Evolutionary conservation across 2,113 vertebrate species (phyloP).

Genomic region (Catharus fuscescens): DNA sequence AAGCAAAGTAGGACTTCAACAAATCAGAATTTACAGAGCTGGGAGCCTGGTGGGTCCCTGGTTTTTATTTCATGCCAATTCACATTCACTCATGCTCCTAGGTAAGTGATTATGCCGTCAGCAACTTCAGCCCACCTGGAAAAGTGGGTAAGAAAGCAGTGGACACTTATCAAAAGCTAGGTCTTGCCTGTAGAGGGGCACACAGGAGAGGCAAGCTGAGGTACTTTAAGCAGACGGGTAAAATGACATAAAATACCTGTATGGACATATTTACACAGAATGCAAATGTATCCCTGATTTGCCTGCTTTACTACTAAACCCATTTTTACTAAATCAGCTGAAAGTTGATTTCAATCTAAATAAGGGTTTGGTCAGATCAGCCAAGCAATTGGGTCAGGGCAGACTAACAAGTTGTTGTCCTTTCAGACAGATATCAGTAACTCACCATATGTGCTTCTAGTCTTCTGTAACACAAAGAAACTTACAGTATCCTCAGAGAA

Average conservation of each 20-base stretch:
- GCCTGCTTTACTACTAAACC: neutral
- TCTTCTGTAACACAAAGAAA: neutral
- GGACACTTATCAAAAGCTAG: neutral
- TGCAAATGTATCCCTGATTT: neutral
- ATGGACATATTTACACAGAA: neutral
- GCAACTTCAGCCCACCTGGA: slow-evolving; percentile 22
- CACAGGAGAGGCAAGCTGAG: neutral
- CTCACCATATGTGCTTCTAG: slow-evolving; percentile 23
- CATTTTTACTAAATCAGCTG: slow-evolving; percentile 25
- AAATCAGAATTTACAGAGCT: slow-evolving; percentile 10
- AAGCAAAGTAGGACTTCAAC: slow-evolving; percentile 12
- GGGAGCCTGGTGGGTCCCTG: neutral
- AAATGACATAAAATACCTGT: neutral
- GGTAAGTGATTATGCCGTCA: neutral
- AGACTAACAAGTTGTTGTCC: neutral
- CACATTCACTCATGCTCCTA: slow-evolving; percentile 11
- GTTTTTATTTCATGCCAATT: slow-evolving; percentile 34
- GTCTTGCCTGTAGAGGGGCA: neutral
- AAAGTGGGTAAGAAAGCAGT: slow-evolving; percentile 49
- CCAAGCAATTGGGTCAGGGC: neutral
- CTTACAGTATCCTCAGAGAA: neutral
- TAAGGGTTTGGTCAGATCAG: slow-evolving; percentile 29
- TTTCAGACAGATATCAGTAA: neutral
- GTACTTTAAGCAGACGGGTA: neutral
- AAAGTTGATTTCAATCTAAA: slow-evolving; percentile 41